These are phyloP conservation scores for Brevimyrus niger DNA, from an alignment of 2,113 vertebrate genomes.

Conservation along the genomic window DNA sequence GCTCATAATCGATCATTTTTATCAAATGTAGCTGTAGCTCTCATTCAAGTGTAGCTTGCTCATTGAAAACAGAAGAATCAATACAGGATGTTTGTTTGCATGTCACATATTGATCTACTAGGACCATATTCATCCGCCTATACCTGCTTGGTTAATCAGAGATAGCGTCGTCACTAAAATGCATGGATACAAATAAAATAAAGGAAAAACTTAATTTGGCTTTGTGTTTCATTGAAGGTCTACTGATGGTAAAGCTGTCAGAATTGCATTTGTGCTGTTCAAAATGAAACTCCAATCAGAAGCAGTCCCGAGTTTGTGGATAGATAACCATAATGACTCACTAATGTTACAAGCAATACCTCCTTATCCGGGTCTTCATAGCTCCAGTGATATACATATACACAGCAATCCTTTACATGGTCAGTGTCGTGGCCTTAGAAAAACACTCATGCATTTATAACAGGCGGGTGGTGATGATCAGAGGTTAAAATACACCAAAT, in stretches of 20 bases:
- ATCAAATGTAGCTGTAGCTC: not conserved
- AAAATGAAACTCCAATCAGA: not conserved
- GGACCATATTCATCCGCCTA: not conserved
- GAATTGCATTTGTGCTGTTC: not conserved
- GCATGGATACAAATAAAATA: not conserved
- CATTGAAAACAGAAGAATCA: not conserved
- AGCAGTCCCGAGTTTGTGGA: not conserved
- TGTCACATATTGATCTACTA: not conserved
- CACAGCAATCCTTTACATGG: not conserved
- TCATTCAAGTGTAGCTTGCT: slow-evolving; percentile 4
- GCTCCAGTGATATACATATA: not conserved
- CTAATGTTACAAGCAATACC: not conserved
- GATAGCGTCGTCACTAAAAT: not conserved
- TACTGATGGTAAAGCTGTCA: not conserved
- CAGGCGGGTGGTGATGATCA: not conserved
- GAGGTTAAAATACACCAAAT: not conserved
- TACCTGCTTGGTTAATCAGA: not conserved
- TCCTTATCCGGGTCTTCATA: not conserved
- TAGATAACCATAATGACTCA: not conserved
- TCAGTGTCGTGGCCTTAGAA: not conserved
- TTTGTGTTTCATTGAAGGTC: not conserved
- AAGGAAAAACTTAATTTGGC: not conserved
- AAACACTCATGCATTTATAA: not conserved
- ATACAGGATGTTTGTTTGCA: slow-evolving; percentile 7
- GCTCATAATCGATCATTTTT: not conserved